phyloP scores from a whole-genome alignment of 2,797 vertebrate genomes.

The Etheostoma nigrum region DNA sequence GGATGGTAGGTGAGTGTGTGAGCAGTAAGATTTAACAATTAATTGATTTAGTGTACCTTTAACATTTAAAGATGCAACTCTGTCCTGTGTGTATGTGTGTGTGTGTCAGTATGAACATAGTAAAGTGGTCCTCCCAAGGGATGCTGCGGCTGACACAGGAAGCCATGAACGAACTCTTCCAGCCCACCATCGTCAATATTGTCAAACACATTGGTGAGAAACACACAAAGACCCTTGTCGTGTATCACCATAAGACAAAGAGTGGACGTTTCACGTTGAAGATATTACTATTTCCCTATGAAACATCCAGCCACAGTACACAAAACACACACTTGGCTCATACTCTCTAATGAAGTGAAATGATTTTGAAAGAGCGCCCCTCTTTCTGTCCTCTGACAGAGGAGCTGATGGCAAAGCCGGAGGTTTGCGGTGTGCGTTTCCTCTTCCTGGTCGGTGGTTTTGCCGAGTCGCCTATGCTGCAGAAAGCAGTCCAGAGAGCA shows the following conservation, averaged over 20 bases:
- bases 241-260: neutral
- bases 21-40: neutral
- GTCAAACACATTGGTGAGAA: conserved; percentile 93
- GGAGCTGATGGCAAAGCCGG: conserved; percentile 88
- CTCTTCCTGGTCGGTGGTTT: conserved; percentile 97
- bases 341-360: neutral
- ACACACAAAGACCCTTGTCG: neutral
- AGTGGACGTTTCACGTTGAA: neutral
- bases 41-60: neutral
- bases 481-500: conserved; percentile 88
- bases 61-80: neutral
- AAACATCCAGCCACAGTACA: neutral
- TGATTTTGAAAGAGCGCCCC: neutral
- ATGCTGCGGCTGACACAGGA: conserved; percentile 95
- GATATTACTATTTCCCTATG: neutral
- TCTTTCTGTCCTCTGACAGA: conserved; percentile 70
- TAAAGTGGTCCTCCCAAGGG: conserved; percentile 98
- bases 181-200: conserved; percentile 93
- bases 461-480: conserved; percentile 94
- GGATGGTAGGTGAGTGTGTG: neutral
- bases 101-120: conserved; percentile 89
- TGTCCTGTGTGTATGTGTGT: conserved; percentile 20
- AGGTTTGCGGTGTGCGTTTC: conserved; percentile 91
- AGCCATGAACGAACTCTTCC: conserved; percentile 96
- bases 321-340: neutral